A percentile compares a stretch with the other conserved stretches of the same genome.
phyloP scores from a whole-genome alignment of 2,888 invertebrate species.

The Protophormia terraenovae region DNA sequence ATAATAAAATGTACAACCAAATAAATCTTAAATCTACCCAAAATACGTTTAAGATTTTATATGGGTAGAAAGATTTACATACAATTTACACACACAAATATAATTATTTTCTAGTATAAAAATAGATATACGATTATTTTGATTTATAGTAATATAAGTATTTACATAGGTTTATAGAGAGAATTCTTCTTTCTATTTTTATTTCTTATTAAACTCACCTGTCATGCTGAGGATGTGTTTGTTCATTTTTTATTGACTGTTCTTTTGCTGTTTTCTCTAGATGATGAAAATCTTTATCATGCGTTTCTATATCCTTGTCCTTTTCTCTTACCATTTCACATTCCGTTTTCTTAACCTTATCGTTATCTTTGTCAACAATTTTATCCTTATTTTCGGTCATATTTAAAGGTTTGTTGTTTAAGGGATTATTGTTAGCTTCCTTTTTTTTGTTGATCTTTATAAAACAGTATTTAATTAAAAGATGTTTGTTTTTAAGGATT shows the following conservation, averaged over 20 bases:
- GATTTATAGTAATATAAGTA: conserved; percentile 2
- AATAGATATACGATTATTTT: not conserved
- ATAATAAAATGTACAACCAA: not conserved
- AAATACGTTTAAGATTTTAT: not conserved
- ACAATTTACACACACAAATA: not conserved
- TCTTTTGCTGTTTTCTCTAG: conserved; percentile 26
- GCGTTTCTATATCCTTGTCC: conserved; percentile 37
- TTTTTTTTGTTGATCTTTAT: not conserved
- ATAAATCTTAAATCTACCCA: not conserved
- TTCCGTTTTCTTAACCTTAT: conserved; percentile 62
- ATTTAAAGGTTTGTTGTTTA: not conserved
- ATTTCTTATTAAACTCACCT: conserved; percentile 54
- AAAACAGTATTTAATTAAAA: not conserved
- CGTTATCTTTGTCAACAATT: conserved; percentile 63
- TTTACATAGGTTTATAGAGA: not conserved
- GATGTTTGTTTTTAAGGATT: not conserved
- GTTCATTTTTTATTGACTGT: conserved; percentile 30
- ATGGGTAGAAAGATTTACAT: not conserved
- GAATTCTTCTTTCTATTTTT: not conserved
- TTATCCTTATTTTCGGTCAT: conserved; percentile 71
- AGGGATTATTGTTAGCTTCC: not conserved
- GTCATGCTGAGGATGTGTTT: conserved; percentile 46
- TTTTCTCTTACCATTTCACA: conserved; percentile 55
- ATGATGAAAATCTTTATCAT: conserved; percentile 18
- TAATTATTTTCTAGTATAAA: too few species aligned